Percentiles rank a stretch among this genome's conserved stretches.
phyloP scores from a whole-genome alignment of 2,113 vertebrate species.

The Tragelaphus strepsiceros region DNA sequence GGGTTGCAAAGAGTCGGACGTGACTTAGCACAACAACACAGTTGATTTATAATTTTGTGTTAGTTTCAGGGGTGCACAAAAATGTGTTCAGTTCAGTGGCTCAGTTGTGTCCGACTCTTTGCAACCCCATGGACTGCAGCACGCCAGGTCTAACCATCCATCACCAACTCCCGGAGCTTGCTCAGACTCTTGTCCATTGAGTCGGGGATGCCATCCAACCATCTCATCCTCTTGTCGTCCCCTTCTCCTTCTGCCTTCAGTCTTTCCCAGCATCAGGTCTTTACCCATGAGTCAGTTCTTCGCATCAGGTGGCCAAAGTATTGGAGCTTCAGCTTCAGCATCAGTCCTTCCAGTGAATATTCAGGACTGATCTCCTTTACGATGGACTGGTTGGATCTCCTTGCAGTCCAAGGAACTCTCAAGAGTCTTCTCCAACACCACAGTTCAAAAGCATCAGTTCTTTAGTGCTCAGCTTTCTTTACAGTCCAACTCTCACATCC shows the following conservation, averaged over 20 bases:
- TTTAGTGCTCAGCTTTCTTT: background rate
- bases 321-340: background rate
- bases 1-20: background rate
- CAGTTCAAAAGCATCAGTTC: background rate
- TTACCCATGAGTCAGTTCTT: background rate
- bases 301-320: rapidly evolving
- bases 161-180: background rate
- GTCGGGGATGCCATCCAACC: background rate
- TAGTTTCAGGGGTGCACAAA: background rate
- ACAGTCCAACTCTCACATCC: background rate
- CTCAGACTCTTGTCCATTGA: background rate
- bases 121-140: background rate
- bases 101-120: background rate
- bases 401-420: background rate
- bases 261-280: background rate
- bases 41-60: background rate
- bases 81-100: rapidly evolving
- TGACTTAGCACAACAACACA: background rate
- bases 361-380: background rate
- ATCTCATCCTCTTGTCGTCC: background rate
- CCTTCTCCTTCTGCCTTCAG: background rate
- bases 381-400: background rate
- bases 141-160: background rate
- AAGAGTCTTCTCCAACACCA: background rate
- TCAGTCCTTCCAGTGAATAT: background rate